Evolutionary conservation across 1,140 invertebrate species (phyloP), one percentile per base, ranked within the genome.

Genomic region (Philotrypesis tridentata): DNA sequence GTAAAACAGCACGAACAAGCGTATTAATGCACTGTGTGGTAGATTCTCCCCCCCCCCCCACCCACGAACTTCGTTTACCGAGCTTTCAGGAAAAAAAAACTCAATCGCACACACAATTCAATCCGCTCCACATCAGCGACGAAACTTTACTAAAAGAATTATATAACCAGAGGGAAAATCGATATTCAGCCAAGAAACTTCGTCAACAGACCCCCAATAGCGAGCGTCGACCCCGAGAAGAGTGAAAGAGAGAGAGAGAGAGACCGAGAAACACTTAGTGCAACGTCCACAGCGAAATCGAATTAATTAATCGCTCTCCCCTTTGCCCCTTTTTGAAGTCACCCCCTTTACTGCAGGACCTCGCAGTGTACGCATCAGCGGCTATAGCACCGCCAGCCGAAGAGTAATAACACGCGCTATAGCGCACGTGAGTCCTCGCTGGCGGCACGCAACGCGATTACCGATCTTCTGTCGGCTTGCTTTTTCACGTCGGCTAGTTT

Each of bases 261-360:
- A 17, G 43, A n/a, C n/a, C n/a, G 48, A 21, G 48, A 55, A 55
- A 71, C 21, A 70, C 27, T 33, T 70, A 17, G 70, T 37, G 7
- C 40, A 8, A 14, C 40, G 61, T 8, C 37, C 63, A 31, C 23
- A 25, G n/a, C 37, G 25, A 75, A 81, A 81, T 81, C 63, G 21
- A 81, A 77, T 71, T 71, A 82, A 82, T 82, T 82, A 77, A 82
- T 61, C 65, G 73, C 27, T 37, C 27, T 37, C 27, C 63, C 68
- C 14, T 9, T 6, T 17, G 40, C 23, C n/a, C 11, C n/a, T n/a
- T n/a, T n/a, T n/a, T 37, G 33, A 9, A 77, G 23, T 25, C 14
- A 77, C 23, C 29, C 43, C 48, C 23, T 61, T 25, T 6, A n/a
- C 77, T 23, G 17, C 12, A 5, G 23, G 55, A 67, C 31, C 9